Evolutionary conservation across 2,888 invertebrate genomes (phyloP), one percentile per base, ranked within the genome.

Genomic region (Catocala fraxini): DNA sequence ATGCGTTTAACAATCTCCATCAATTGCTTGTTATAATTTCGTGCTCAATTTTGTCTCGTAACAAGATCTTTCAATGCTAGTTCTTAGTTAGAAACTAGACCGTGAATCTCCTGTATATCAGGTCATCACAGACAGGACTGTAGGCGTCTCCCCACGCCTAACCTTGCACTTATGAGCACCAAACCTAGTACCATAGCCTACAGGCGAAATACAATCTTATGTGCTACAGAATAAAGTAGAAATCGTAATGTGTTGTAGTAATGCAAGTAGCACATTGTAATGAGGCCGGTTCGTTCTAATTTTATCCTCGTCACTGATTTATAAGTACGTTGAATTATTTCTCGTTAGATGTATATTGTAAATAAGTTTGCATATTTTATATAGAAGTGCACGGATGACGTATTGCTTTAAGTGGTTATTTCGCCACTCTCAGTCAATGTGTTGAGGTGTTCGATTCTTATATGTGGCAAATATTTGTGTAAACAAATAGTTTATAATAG

Each of bases 241-340:
- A 39, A 39, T 7, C 6, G 0, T 9, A 39, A 39, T 39, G 35
- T n/a, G n/a, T 25, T 45, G 15, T 33, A 5, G 25, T 11, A 13
- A 43, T 45, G 35, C 35, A 55, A 25, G 42, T 45, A 49, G 51
- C n/a, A 11, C 49, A 33, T 49, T 34, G 39, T 57, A 54, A 62
- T 57, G 73, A 75, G 76, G 73, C 25, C 73, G 41, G 46, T 54
- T 55, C 55, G 59, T 53, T 74, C 70, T 74, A 73, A 73, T 74
- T 73, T 73, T 64, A 61, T 66, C 49, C 59, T 49, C 59, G 54
- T 67, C 55, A 56, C 35, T 60, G 51, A 58, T 60, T 63, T 51
- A 62, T 52, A 57, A 52, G 56, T n/a, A 41, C 55, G 59, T 54
- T 58, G 34, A 34, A 56, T 56, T 42, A 12, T 41, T 49, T 49